Conservation (phyloP, 2,888 invertebrate genomes). For the Napeogenes inachia region DNA sequence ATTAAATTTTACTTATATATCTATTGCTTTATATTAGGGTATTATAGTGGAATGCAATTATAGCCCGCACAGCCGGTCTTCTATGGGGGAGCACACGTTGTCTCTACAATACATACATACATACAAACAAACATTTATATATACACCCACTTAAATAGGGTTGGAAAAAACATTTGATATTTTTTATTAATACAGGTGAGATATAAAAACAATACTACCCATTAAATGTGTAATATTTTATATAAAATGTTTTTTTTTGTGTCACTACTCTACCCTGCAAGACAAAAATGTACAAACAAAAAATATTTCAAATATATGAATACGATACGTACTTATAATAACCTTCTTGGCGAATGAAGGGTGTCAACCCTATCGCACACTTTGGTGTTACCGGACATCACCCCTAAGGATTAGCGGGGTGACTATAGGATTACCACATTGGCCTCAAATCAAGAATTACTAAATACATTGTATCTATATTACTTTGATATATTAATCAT, state of each 20-base stretch:
- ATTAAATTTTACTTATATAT: no score
- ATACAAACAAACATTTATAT: constrained; percentile 58
- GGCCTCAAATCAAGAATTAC: constrained; percentile 75
- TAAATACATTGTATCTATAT: constrained; percentile 46
- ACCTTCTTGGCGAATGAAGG: constrained; percentile 7
- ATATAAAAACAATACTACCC: background rate
- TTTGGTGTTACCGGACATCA: constrained; percentile 66
- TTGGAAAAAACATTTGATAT: constrained; percentile 27
- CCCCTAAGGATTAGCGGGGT: constrained; percentile 74
- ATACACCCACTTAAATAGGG: constrained; percentile 45
- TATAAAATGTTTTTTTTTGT: no score
- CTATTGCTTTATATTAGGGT: no score
- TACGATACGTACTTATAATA: constrained; percentile 5
- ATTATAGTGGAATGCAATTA: constrained; percentile 71
- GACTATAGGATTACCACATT: constrained; percentile 75
- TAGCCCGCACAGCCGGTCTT: constrained; percentile 57
- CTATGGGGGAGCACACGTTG: constrained; percentile 53
- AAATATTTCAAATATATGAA: background rate
- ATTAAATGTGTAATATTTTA: no score
- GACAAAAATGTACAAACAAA: no score
- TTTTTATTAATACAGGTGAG: background rate
- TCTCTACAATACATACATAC: constrained; percentile 26
- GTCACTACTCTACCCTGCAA: no score
- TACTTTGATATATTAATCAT: constrained; percentile 15
- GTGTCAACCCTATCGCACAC: constrained; percentile 56